Base-by-base conservation (phyloP, 2,888 invertebrate species). In the Miltochrista miniata region DNA sequence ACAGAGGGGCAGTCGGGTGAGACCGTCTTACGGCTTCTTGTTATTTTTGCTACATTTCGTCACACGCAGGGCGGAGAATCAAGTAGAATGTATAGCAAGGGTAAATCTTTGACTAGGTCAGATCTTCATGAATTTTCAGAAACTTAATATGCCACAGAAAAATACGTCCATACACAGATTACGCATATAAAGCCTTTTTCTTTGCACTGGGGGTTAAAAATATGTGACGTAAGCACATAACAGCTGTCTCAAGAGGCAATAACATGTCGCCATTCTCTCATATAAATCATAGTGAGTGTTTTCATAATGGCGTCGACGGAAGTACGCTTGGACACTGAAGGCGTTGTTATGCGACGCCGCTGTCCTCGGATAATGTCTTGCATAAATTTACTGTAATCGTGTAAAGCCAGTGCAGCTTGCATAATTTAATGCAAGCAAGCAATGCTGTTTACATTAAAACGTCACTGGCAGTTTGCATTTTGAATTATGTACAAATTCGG, bases 291-390 rank as follows among this genome's bases (percentile, higher is more conserved):
- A 70, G 71, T 67, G 79, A 76, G 81, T 79, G 81, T 79, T 85
- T 87, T 87, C 87, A 87, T 89, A 90, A 83, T 83, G 82, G 85
- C 81, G 79, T 74, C 79, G 74, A 73, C 75, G 74, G 66, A 67
- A 70, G 72, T 64, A 72, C 71, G 75, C 76, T 87, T 74, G 88
- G 90, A 88, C 90, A 84, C 85, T 79, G 83, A 83, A 86, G 87
- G 87, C 87, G 89, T 83, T 87, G 86, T 90, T 89, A 88, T 88
- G 86, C 88, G 80, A 84, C 84, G 80, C 78, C 79, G 78, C 79
- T 83, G 83, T 85, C 85, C 85, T 85, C 79, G 82, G 84, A 86
- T 90, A 89, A 90, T 87, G 86, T 87, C 89, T 90, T 86, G 87
- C 88, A 90, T 90, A 88, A 87, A 90, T 90, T 90, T 81, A 80